Percentiles rank a stretch among this genome's conserved stretches.
These are phyloP conservation scores for Chiroxiphia lanceolata DNA, from an alignment of 2,797 vertebrate species.

Conservation along the genomic window DNA sequence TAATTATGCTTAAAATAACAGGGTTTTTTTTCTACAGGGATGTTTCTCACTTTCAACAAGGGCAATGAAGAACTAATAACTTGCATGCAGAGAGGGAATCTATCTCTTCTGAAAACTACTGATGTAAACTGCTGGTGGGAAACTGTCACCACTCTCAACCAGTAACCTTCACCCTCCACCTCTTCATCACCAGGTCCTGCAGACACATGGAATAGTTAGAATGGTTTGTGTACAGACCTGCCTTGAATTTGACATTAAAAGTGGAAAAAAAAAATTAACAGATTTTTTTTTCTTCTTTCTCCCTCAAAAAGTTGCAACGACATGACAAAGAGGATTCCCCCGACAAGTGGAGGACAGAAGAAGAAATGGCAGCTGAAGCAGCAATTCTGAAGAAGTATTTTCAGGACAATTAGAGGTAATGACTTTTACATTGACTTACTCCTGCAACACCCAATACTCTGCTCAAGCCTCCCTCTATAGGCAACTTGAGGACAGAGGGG, in stretches of 20 bases:
- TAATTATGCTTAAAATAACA: background rate
- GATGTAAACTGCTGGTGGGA: background rate
- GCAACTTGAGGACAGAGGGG: background rate
- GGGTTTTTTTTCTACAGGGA: background rate
- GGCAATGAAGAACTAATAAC: background rate
- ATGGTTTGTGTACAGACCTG: background rate
- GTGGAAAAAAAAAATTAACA: background rate
- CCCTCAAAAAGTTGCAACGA: slow-evolving; percentile 78
- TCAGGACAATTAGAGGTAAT: slow-evolving; percentile 65
- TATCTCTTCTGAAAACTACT: background rate
- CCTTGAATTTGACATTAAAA: background rate
- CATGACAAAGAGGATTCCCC: slow-evolving; percentile 80
- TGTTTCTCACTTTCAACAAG: background rate
- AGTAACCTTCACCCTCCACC: background rate
- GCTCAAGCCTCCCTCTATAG: background rate
- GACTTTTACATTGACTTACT: background rate
- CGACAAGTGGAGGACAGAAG: slow-evolving; percentile 82
- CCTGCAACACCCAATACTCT: background rate
- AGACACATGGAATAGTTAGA: background rate
- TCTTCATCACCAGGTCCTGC: background rate
- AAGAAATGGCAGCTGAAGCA: slow-evolving; percentile 86
- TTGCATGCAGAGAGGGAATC: background rate
- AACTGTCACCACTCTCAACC: background rate
- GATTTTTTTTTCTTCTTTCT: background rate
- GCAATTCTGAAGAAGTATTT: slow-evolving; percentile 76